Conservation (phyloP, 2,797 vertebrate genomes). For the Arnoldichthys spilopterus region DNA sequence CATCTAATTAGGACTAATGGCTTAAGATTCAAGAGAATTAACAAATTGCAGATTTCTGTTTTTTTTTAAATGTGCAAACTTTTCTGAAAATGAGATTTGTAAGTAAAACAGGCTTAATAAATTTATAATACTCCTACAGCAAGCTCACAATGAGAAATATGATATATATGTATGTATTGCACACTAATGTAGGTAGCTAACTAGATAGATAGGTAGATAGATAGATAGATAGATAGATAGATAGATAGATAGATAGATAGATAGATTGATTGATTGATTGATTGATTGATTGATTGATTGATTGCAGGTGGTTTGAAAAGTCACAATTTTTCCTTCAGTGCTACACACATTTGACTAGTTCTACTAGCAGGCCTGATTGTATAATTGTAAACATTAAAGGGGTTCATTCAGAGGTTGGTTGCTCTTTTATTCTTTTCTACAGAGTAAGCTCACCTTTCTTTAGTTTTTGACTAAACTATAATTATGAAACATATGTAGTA, state of each 20-base stretch:
- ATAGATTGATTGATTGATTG: neutral
- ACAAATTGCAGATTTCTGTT: no score
- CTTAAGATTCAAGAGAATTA: no score
- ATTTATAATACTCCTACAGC: no score
- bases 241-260: neutral
- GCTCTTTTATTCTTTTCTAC: neutral
- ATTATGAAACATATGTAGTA: no score
- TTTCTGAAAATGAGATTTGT: no score
- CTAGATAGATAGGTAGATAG: neutral
- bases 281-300: no score
- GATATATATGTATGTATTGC: no score
- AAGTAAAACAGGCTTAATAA: no score
- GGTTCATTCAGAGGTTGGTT: neutral
- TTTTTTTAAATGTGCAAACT: no score
- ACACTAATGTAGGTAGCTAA: no score
- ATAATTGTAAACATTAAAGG: neutral
- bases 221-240: neutral
- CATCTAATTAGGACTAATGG: no score
- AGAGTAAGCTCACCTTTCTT: neutral
- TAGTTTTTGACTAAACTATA: neutral
- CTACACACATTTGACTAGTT: neutral
- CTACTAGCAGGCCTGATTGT: neutral
- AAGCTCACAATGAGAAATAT: no score
- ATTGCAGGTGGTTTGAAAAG: neutral
- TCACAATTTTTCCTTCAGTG: neutral